Base-by-base conservation (phyloP, 2,113 vertebrate species). In the Cyanoramphus novaezelandiae region DNA sequence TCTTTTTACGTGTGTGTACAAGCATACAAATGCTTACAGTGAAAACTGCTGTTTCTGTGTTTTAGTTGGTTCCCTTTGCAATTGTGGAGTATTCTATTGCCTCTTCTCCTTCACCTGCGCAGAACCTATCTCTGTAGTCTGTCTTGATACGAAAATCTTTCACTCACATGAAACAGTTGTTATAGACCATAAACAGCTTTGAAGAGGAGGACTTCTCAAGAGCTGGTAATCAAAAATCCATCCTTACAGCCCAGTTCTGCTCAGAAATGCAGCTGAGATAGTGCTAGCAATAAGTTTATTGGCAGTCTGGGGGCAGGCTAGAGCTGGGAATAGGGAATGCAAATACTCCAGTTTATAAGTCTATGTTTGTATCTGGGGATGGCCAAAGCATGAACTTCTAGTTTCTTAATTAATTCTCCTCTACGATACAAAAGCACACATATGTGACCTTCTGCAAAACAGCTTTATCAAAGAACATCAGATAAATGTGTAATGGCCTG, bases 391-490 rank as follows among this genome's bases (percentile, higher is more conserved):
- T 57, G 31, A 93, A 67, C 86, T 91, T 46, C 5, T 27, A 52
- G 4, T 88, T 95, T 90, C 64, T 84, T 96, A 90, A 79, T 92
- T 84, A 88, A 78, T 88, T 95, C n/a, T 78, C 33, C 59, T 82
- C 37, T 76, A 62, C 0, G 3, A 75, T 84, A 47, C 49, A 71
- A 68, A 78, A 88, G 64, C 60, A 71, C 76, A 84, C 37, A 77
- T 92, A 65, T 88, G 69, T 75, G 82, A 62, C 79, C 63, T 77
- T 82, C 39, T 96, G 82, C 70, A 91, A 74, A 89, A 24, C 46
- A 71, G 13, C 72, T 94, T 93, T 91, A 92, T 93, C 67, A 67
- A 69, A 83, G 43, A 88, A 16, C 50, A 81, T 75, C 86, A 94
- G 46, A 65, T 84, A 86, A 82, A 69, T 53, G 23, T 82, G 27